Conservation (phyloP, 2,113 vertebrate species). For the Athene cunicularia region DNA sequence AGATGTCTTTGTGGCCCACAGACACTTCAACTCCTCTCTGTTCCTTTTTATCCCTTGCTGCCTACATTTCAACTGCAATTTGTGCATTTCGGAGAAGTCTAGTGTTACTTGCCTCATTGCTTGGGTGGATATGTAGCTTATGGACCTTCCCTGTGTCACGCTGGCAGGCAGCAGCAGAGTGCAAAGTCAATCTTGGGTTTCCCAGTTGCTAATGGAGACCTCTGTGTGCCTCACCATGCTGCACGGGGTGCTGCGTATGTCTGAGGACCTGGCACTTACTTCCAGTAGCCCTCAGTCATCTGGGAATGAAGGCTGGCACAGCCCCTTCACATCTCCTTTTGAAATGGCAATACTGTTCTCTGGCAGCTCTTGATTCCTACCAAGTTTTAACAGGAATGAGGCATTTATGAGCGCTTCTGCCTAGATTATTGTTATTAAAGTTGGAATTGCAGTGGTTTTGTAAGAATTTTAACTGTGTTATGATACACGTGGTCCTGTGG, state of each 20-base stretch:
- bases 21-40: background rate
- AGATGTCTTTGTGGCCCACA: background rate
- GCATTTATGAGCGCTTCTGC: background rate
- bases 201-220: background rate
- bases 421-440: background rate
- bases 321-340: background rate
- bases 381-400: background rate
- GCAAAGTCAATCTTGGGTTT: background rate
- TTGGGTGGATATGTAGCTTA: background rate
- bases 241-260: background rate
- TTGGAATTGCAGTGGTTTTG: background rate
- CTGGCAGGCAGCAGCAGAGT: background rate
- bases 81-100: background rate
- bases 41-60: background rate
- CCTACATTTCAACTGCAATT: background rate
- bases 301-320: fast-evolving
- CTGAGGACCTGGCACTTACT: background rate
- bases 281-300: background rate
- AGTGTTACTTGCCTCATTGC: background rate
- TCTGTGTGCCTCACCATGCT: background rate
- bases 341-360: background rate
- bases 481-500: background rate
- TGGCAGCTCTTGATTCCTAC: background rate
- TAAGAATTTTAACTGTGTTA: background rate
- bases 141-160: fast-evolving